A percentile compares a stretch with the other conserved stretches of the same genome.
These are phyloP conservation scores for Naja naja DNA, from an alignment of 2,113 vertebrate species.

Conservation along the genomic window DNA sequence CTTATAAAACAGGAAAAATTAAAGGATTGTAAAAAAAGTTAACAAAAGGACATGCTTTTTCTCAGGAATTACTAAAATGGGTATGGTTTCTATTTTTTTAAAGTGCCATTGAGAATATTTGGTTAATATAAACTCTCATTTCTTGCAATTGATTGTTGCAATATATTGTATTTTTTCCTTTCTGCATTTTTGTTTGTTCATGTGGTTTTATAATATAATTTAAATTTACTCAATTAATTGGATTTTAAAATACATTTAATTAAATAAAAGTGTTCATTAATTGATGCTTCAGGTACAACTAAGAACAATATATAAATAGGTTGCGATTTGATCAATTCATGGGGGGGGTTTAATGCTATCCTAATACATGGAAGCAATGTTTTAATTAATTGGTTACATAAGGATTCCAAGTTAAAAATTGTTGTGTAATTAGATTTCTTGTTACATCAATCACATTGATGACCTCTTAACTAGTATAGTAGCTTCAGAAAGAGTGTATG, in stretches of 20 bases:
- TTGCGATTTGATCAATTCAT: background rate
- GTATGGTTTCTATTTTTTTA: background rate
- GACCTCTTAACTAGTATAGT: conserved; percentile 9
- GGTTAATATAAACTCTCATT: background rate
- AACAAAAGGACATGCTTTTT: background rate
- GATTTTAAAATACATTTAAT: background rate
- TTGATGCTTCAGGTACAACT: background rate
- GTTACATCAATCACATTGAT: conserved; percentile 11
- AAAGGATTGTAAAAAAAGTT: background rate
- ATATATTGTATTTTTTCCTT: background rate
- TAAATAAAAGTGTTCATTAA: background rate
- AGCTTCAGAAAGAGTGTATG: background rate
- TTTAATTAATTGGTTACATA: background rate
- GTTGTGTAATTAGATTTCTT: conserved; percentile 13
- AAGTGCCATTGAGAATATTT: background rate
- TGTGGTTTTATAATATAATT: background rate
- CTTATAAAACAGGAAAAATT: background rate
- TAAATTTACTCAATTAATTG: background rate
- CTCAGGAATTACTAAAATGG: background rate
- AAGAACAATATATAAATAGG: background rate
- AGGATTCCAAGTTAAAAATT: background rate
- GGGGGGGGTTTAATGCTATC: background rate
- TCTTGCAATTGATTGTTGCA: background rate
- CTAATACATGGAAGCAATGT: background rate
- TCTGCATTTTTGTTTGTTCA: background rate